Conservation (phyloP, 2,888 invertebrate genomes). For the Drosophila niveifrons region DNA sequence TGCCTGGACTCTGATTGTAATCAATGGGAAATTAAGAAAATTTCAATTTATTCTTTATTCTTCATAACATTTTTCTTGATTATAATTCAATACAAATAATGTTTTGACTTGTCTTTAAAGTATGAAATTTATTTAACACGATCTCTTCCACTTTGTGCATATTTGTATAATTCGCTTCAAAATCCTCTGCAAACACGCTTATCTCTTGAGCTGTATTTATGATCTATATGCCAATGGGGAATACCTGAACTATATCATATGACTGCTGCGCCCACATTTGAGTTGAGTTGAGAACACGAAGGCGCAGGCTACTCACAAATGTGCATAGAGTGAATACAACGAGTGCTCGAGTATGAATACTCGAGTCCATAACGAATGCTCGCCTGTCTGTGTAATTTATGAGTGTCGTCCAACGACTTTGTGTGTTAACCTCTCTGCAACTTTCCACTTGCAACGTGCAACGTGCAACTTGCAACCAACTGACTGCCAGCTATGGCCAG, state of each 20-base stretch:
- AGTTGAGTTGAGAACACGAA: slow-evolving; percentile 34
- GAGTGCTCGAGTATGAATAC: slow-evolving; percentile 13
- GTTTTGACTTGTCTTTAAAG: too few relatives aligned
- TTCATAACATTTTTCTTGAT: neutral
- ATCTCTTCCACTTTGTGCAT: slow-evolving; percentile 9
- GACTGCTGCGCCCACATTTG: slow-evolving; percentile 33
- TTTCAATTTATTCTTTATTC: too few relatives aligned
- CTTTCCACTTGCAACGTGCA: slow-evolving; percentile 16
- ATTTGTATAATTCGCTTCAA: slow-evolving; percentile 10
- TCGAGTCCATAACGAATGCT: slow-evolving; percentile 23
- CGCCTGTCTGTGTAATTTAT: slow-evolving; percentile 55
- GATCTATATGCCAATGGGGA: slow-evolving; percentile 38
- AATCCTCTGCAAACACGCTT: slow-evolving; percentile 21
- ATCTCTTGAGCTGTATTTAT: slow-evolving; percentile 34
- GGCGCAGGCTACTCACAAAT: slow-evolving; percentile 23
- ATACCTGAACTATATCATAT: slow-evolving; percentile 40
- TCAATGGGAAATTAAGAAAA: too few relatives aligned
- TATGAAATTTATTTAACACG: too few relatives aligned
- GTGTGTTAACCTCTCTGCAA: slow-evolving; percentile 23
- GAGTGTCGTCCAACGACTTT: slow-evolving; percentile 46
- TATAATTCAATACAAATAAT: neutral
- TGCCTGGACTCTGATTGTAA: too few relatives aligned
- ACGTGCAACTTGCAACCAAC: slow-evolving; percentile 4
- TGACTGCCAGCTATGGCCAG: slow-evolving; percentile 34
- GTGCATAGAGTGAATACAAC: slow-evolving; percentile 12